These are phyloP conservation scores for Drosophila santomea DNA, from an alignment of 1,140 invertebrate genomes.

Conservation along the genomic window DNA sequence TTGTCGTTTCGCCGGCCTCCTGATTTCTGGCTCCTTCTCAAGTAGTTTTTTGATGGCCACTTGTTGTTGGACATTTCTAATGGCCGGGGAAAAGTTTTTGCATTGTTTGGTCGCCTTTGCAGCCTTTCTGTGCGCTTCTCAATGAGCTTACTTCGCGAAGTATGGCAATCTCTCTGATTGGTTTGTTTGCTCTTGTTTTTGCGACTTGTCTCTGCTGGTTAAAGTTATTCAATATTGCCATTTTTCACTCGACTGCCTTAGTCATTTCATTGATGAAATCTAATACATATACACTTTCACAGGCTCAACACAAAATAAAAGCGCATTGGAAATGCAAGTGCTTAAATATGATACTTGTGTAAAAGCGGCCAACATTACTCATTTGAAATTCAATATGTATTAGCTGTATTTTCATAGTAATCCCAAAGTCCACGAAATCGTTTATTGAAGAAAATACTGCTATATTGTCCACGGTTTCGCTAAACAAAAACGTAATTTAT, in stretches of 20 bases:
- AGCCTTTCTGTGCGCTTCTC: conserved; percentile 18
- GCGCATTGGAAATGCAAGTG: neutral
- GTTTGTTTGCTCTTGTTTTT: conserved; percentile 26
- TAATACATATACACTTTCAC: neutral
- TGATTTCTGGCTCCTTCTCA: conserved; percentile 17
- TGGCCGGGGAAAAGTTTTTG: conserved; percentile 17
- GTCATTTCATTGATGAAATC: conserved; percentile 5
- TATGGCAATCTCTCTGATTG: conserved; percentile 33
- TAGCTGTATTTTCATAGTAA: neutral
- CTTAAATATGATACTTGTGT: neutral
- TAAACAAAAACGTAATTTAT: conserved; percentile 11
- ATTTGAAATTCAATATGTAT: conserved; percentile 1
- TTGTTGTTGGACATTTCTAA: conserved; percentile 51
- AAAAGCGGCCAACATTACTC: neutral
- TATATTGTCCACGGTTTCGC: neutral
- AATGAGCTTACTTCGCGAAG: conserved; percentile 23
- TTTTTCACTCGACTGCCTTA: neutral
- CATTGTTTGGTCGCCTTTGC: conserved; percentile 18
- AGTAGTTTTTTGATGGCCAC: conserved; percentile 19
- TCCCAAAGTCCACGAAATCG: neutral
- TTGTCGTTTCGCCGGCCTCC: neutral
- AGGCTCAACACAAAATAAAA: neutral
- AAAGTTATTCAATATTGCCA: neutral
- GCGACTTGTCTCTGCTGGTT: neutral
- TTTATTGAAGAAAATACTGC: conserved; percentile 1